These are phyloP conservation scores for Perca schrenkii DNA, from an alignment of 2,113 vertebrate genomes.

Conservation along the genomic window DNA sequence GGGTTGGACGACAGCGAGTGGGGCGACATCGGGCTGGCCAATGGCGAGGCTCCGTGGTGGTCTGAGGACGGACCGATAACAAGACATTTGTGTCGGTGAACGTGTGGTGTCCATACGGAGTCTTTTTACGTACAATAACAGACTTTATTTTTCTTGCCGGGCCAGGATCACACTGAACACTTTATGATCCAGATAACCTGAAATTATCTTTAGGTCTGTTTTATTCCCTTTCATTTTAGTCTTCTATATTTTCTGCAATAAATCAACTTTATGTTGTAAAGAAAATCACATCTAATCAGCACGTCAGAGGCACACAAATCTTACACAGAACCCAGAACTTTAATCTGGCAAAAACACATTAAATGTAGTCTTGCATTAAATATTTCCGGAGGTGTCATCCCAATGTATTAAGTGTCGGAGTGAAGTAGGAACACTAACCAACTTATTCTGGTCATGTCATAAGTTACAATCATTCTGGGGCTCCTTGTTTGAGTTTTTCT, in stretches of 20 bases:
- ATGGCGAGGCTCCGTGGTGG: slow-evolving; percentile 92
- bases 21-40: slow-evolving; percentile 98
- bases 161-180: neutral
- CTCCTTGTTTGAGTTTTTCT: too few relatives aligned
- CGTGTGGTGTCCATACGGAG: neutral
- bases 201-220: neutral
- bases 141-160: neutral
- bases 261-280: neutral
- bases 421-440: too few relatives aligned
- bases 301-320: neutral
- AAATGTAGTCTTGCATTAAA: too few relatives aligned
- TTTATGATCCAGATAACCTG: neutral
- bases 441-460: too few relatives aligned
- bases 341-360: neutral
- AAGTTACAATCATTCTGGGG: too few relatives aligned
- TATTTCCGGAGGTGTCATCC: too few relatives aligned
- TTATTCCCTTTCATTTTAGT: neutral
- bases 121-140: neutral
- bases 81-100: neutral
- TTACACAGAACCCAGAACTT: neutral
- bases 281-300: neutral
- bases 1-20: slow-evolving; percentile 97
- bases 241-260: neutral
- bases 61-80: slow-evolving; percentile 79
- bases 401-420: too few relatives aligned